Conservation (phyloP, 1,140 invertebrate genomes). For the Rhyacophila brunnea region DNA sequence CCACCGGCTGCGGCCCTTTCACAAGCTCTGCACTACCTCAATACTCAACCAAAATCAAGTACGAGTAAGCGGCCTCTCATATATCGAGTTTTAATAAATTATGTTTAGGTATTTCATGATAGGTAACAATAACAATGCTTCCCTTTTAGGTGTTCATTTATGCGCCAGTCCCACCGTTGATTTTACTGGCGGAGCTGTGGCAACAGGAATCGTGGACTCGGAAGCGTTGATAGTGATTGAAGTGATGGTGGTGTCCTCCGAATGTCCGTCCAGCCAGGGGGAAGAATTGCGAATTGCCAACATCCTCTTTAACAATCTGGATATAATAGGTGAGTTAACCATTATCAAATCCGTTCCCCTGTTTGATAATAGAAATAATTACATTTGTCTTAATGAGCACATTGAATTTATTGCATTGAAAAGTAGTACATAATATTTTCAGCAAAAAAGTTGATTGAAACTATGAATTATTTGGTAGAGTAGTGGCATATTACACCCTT, state of each 20-base stretch:
- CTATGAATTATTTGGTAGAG: too few species aligned
- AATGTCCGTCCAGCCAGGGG: slow-evolving; percentile 44
- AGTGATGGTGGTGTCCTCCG: slow-evolving; percentile 68
- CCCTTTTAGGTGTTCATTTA: slow-evolving; percentile 15
- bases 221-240: slow-evolving; percentile 87
- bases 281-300: slow-evolving; percentile 76
- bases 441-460: too few species aligned
- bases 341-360: too few species aligned
- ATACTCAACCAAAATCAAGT: slow-evolving; percentile 42
- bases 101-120: too few species aligned
- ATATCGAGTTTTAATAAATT: too few species aligned
- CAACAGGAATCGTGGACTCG: slow-evolving; percentile 57
- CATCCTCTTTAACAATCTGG: slow-evolving; percentile 91
- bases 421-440: too few species aligned
- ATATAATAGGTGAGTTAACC: slow-evolving; percentile 77
- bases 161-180: slow-evolving; percentile 27
- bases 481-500: too few species aligned
- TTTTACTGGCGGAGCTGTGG: slow-evolving; percentile 8
- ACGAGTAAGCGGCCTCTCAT: too few species aligned
- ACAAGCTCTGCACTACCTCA: slow-evolving; percentile 55
- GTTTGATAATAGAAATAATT: too few species aligned
- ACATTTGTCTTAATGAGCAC: too few species aligned
- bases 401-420: too few species aligned
- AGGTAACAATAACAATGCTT: too few species aligned
- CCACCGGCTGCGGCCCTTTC: slow-evolving; percentile 61